Evolutionary conservation across 2,797 vertebrate genomes (phyloP).

Genomic region (Nannoperca australis): DNA sequence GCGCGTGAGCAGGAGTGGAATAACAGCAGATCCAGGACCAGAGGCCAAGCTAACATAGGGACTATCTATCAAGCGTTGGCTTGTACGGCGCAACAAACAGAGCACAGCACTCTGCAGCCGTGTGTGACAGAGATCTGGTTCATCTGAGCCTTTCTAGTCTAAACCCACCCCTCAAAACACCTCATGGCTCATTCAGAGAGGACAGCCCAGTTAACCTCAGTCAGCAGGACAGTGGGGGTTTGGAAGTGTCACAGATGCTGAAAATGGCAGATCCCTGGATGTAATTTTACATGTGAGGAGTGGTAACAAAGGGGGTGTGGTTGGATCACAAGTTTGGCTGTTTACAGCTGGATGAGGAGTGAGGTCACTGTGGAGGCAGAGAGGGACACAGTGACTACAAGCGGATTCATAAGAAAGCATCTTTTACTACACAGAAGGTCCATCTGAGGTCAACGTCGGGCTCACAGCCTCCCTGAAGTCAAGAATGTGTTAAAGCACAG

Average conservation of each 20-base stretch:
- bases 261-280: conserved; percentile 9
- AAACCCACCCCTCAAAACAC: conserved; percentile 47
- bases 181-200: conserved; percentile 13
- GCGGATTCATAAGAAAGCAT: not conserved
- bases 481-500: conserved; percentile 70
- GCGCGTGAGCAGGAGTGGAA: conserved; percentile 44
- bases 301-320: conserved; percentile 45
- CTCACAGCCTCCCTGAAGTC: conserved; percentile 25
- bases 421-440: conserved; percentile 19
- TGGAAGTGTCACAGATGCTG: conserved; percentile 12
- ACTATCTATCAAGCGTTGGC: conserved; percentile 66
- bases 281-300: conserved; percentile 17
- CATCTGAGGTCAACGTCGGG: conserved; percentile 39
- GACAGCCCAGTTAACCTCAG: conserved; percentile 5
- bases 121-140: conserved; percentile 63
- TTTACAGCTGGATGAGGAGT: conserved; percentile 28
- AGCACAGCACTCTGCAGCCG: conserved; percentile 59
- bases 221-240: not conserved
- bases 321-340: conserved; percentile 33
- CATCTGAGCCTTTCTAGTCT: conserved; percentile 50
- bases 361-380: conserved; percentile 44
- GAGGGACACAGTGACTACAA: conserved; percentile 14
- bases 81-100: conserved; percentile 40
- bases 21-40: conserved; percentile 52
- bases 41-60: conserved; percentile 57